Evolutionary conservation across 2,888 invertebrate species (phyloP).

Genomic region (Acanthococcus lagerstroemiae): DNA sequence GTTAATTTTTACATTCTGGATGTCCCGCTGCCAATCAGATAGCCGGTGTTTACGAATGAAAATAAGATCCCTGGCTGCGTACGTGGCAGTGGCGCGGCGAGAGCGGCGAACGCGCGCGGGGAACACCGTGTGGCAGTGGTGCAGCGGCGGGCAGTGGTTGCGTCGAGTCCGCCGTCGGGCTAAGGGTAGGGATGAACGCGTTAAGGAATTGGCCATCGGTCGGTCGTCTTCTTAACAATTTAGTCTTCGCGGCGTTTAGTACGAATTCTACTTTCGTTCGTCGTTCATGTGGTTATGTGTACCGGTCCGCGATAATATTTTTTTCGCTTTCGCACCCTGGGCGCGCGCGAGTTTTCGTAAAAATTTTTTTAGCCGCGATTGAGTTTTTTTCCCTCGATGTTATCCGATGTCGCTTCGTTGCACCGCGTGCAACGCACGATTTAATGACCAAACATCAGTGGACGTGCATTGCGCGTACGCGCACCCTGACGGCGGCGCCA

Average conservation of each 20-base stretch:
- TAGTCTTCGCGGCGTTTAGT: background rate
- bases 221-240: background rate
- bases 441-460: slow-evolving; percentile 22
- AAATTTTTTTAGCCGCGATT: background rate
- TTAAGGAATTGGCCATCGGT: background rate
- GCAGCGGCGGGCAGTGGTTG: background rate
- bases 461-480: slow-evolving; percentile 25
- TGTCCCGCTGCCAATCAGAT: background rate
- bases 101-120: no score
- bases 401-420: slow-evolving; percentile 23
- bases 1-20: background rate
- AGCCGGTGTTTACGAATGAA: background rate
- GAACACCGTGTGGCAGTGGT: no score
- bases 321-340: background rate
- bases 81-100: background rate
- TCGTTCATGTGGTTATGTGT: background rate
- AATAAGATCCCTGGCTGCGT: background rate
- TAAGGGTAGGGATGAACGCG: background rate
- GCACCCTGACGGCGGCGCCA: slow-evolving; percentile 11
- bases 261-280: background rate
- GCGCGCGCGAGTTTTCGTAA: background rate
- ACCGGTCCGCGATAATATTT: background rate
- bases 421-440: slow-evolving; percentile 16
- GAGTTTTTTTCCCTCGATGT: background rate
- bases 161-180: background rate